phyloP scores from a whole-genome alignment of 1,140 invertebrate species.

The Heterodera carotae region DNA sequence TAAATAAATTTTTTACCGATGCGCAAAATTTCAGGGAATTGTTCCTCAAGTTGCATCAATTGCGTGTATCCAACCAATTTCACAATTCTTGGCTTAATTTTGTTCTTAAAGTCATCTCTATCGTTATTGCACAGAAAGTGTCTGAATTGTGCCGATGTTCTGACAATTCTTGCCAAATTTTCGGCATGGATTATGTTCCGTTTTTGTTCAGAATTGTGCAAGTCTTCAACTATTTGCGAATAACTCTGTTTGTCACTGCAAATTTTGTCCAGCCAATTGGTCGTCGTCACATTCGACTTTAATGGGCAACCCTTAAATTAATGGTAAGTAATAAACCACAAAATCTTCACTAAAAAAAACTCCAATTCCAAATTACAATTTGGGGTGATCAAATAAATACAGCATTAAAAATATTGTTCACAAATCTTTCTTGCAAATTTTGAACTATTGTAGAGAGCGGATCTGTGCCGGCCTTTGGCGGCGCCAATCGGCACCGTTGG shows the following conservation, averaged over 20 bases:
- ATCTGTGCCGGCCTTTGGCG: too few species aligned
- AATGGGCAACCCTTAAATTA: too few species aligned
- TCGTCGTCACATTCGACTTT: neutral
- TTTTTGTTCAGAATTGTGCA: neutral
- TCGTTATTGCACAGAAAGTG: neutral
- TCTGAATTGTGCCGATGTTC: neutral
- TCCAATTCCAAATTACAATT: too few species aligned
- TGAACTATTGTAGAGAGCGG: too few species aligned
- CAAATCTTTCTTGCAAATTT: too few species aligned
- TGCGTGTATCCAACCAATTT: neutral
- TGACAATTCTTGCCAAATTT: neutral
- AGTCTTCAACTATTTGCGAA: neutral
- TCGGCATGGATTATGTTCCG: neutral
- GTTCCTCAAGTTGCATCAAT: neutral
- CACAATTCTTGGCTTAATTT: neutral
- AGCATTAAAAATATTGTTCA: too few species aligned
- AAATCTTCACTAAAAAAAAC: too few species aligned
- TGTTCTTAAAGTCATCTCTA: neutral
- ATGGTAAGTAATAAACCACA: too few species aligned
- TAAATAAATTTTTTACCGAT: neutral
- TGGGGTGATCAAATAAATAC: too few species aligned
- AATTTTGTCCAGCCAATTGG: neutral
- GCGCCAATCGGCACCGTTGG: too few species aligned
- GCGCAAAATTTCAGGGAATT: neutral
- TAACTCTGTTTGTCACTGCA: neutral